Evolutionary conservation across 2,113 vertebrate genomes (phyloP), one percentile per base, ranked within the genome.

Genomic region (Solea senegalensis): DNA sequence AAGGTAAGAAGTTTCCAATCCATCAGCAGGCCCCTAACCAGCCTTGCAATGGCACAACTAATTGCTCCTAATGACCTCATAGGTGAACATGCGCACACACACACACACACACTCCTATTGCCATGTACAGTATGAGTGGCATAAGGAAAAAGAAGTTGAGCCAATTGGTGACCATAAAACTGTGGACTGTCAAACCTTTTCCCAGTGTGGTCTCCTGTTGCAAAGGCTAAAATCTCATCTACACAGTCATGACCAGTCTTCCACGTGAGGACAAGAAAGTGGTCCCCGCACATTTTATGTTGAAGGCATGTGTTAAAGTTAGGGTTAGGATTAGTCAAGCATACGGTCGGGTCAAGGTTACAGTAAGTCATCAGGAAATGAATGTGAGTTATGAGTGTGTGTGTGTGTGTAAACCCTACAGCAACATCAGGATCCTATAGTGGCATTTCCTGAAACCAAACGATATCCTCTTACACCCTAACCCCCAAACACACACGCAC

Each of bases 11-110:
- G 44, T 86, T 91, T 91, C 87, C 80, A 71, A 58, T 90, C 87
- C 76, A 83, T 90, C 91, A 87, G 55, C 87, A 76, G 48, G 49
- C n/a, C 66, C 26, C 84, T 86, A 86, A 90, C 77, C 74, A 88
- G 77, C 69, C 73, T 52, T 43, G 61, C 76, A 64, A 63, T 55
- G 64, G 70, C 65, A 67, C 69, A 67, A 66, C 82, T 89, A 90
- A 90, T 88, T 86, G 75, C 61, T 67, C 48, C 57, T 84, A 87
- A 89, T 89, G 77, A 90, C 83, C 70, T 85, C 88, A 82, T 76
- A 54, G 60, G 48, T 8, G 9, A 44, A 39, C 51, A 21, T 13
- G 54, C 14, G 15, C 41, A 3, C 50, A 61, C 40, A 27, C 34
- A 81, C 46, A 11, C 39, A 21, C 45, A 55, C 27, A 16, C 62